These are phyloP conservation scores for Aurelia aurita complex sp. Pacific DNA, from an alignment of 30 jellyfish, hydroid and myxozoan species.

Conservation along the genomic window DNA sequence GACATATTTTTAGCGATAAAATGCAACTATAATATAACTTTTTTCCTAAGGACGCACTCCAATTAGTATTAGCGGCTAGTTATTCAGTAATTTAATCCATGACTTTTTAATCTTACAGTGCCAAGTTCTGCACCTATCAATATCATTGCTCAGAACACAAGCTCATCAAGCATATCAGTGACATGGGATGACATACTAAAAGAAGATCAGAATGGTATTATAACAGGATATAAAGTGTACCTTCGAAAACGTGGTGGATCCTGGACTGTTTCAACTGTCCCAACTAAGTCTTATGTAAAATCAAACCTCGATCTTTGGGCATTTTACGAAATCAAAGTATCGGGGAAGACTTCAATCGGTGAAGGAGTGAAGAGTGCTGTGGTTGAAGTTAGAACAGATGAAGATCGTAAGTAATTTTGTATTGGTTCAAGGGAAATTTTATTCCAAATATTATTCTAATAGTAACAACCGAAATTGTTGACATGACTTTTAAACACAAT, in stretches of 20 bases:
- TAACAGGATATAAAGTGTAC: conserved; percentile 41
- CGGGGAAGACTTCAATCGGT: conserved; percentile 60
- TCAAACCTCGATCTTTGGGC: conserved; percentile 56
- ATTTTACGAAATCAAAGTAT: conserved; percentile 29
- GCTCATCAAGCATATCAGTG: conserved; percentile 21
- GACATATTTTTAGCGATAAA: no score
- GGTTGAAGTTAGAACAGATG: conserved; percentile 50
- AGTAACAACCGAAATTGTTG: no score
- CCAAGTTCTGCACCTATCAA: conserved; percentile 48
- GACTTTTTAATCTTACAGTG: background rate
- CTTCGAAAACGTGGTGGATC: background rate
- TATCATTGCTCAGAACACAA: conserved; percentile 15
- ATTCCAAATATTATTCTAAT: no score
- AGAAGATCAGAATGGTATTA: conserved; percentile 53
- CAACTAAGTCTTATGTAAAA: conserved; percentile 6
- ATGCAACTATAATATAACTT: no score
- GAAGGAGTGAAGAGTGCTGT: conserved; percentile 33
- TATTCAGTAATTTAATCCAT: no score
- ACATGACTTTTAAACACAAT: no score
- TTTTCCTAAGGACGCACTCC: no score
- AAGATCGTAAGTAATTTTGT: conserved; percentile 42
- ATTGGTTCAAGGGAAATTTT: background rate
- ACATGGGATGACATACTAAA: conserved; percentile 39
- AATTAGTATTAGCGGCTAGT: no score
- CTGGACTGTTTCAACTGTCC: no score